Conservation (phyloP, 2,113 vertebrate species). For the Oxygymnocypris stewartii region DNA sequence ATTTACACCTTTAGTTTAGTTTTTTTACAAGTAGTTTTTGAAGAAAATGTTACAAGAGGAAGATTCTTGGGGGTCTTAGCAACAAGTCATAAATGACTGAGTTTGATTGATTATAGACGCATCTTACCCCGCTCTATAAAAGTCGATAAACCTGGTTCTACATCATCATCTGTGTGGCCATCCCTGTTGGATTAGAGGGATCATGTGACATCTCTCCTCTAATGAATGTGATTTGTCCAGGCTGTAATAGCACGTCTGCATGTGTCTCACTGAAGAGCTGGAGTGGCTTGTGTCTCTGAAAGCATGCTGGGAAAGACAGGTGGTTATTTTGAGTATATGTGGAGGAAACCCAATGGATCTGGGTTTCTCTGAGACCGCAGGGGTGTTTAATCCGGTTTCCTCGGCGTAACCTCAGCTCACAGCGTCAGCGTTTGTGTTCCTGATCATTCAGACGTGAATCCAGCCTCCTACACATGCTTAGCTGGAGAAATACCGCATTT, state of each 20-base stretch:
- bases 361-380: neutral
- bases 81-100: neutral
- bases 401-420: neutral
- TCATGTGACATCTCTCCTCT: neutral
- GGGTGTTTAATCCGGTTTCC: slow-evolving; percentile 19
- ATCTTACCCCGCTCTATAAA: too few species aligned
- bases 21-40: too few species aligned
- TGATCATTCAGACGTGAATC: neutral
- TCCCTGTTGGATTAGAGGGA: neutral
- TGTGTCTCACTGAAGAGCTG: slow-evolving; percentile 11
- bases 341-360: neutral
- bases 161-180: neutral
- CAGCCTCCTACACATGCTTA: neutral
- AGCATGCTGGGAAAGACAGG: neutral
- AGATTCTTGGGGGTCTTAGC: neutral
- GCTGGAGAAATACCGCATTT: neutral
- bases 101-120: neutral
- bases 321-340: slow-evolving; percentile 1
- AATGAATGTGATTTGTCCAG: slow-evolving; percentile 33
- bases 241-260: slow-evolving; percentile 23
- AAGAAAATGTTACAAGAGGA: too few species aligned
- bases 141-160: too few species aligned
- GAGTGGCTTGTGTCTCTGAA: neutral
- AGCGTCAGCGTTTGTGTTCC: neutral
- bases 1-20: neutral